Evolutionary conservation across 2,888 invertebrate genomes (phyloP).

Genomic region (Euzetes globulus): DNA sequence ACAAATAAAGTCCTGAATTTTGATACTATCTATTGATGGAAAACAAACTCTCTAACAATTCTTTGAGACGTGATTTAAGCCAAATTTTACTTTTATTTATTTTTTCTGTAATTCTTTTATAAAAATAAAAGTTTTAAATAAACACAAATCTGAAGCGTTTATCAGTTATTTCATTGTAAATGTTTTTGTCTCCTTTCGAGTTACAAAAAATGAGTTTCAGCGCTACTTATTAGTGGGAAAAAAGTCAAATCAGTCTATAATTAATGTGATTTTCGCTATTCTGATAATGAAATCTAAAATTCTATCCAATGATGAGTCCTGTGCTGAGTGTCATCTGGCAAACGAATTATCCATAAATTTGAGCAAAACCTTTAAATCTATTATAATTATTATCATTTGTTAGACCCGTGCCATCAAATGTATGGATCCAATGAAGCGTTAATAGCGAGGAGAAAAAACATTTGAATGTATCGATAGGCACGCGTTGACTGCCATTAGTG

Average conservation of each 20-base stretch:
- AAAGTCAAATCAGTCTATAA: not conserved
- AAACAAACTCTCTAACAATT: too few species aligned
- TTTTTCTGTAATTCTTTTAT: too few species aligned
- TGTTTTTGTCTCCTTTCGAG: not conserved
- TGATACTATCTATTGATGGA: too few species aligned
- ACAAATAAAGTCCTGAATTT: too few species aligned
- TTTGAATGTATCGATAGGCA: not conserved
- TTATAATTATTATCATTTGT: not conserved
- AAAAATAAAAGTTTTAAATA: too few species aligned
- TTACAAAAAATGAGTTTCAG: not conserved
- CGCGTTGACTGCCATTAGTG: constrained; percentile 9
- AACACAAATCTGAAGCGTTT: too few species aligned
- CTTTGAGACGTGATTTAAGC: too few species aligned
- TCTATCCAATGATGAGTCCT: not conserved
- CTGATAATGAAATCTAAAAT: not conserved
- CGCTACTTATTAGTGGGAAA: not conserved
- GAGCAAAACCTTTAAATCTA: not conserved
- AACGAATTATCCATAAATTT: not conserved
- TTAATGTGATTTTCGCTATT: not conserved
- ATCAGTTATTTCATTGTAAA: too few species aligned
- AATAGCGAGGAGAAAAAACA: not conserved
- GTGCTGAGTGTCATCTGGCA: constrained; percentile 4
- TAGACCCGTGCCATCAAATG: not conserved
- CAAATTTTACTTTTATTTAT: too few species aligned
- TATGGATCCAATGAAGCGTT: constrained; percentile 4